Evolutionary conservation across 2,797 vertebrate genomes (phyloP), one percentile per base, ranked within the genome.

Genomic region (Calcarius lapponicus): DNA sequence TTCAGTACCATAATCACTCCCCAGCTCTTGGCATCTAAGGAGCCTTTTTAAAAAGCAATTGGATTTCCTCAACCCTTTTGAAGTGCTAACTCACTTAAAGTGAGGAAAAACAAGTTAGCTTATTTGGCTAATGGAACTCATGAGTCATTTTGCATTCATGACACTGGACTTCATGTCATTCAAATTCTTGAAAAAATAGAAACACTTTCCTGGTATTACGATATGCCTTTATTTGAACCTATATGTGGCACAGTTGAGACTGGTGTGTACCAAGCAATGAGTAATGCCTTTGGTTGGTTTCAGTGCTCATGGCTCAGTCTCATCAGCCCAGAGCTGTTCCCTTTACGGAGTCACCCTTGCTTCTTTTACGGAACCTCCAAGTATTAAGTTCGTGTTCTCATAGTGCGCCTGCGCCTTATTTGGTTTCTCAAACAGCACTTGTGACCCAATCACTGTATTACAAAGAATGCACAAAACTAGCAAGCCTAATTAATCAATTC

Each of bases 401-500:
- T 9, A n/a, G 9, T 6, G 42, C 26, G 32, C 15, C 0, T 10
- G 11, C 34, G 22, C 31, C 70, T 84, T 91, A 24, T 48, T 73
- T 73, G 18, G 45, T 76, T 89, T 80, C 48, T 60, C 71, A 69
- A 72, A 72, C 4, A 47, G 34, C 18, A 10, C n/a, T 94, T 54
- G 17, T 81, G 66, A 90, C 61, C 21, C 69, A 38, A 12, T 34
- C 45, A 34, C 70, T 60, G 15, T 74, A 79, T 92, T 93, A 80
- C 67, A 81, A 72, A 87, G 66, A 92, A 80, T 70, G 56, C 36
- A 42, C 40, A 48, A 73, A 86, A 72, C 9, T 17, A 45, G 31
- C 45, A 66, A 92, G 29, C 22, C 82, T 84, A 15, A 56, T 79
- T n/a, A 84, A 80, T 70, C 51, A 56, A n/a, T 56, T 51, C 40